Base-by-base conservation (phyloP, 1,140 invertebrate genomes). In the Nephila pilipes region DNA sequence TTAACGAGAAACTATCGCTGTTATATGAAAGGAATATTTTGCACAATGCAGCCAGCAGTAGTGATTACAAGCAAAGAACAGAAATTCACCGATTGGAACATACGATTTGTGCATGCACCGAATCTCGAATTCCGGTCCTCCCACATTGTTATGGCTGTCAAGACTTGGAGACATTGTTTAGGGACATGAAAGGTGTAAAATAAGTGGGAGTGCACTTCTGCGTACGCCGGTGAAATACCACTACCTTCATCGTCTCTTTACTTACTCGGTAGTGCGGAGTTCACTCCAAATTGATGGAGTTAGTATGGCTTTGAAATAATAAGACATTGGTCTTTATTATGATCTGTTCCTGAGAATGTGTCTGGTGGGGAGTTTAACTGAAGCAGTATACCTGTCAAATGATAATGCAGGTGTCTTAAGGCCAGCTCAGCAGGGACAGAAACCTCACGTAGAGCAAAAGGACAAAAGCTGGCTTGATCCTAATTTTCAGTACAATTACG, bases 381-480 rank as follows among this genome's bases (percentile, higher is more conserved):
- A 97, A 97, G 97, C 97, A 97, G 97, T 97, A 97, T 97, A 97
- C 97, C 96, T 96, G 95, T 97, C 96, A 97, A 97, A 97, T 95
- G 96, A 97, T 97, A 97, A 97, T 97, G 97, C 97, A 97, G 97
- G 97, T 97, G 97, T 97, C 97, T 97, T 96, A 97, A 97, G 97
- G 97, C 96, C 96, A 97, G 97, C 97, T 97, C 97, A 97, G 96
- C 96, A 97, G 97, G 97, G 96, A 97, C 97, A 97, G 97, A 98
- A 97, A 97, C 96, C 97, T 97, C 97, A 96, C 96, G 96, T 97
- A 96, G 97, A 97, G 96, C 96, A 97, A 97, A 97, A 97, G 97
- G 69, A 46, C 69, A 79, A 89, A 89, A 89, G 69, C 97, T 97
- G 95, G 96, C 96, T 97, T 97, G 97, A 97, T 97, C 96, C 96